Evolutionary conservation across 2,888 invertebrate species (phyloP), one percentile per base, ranked within the genome.

Genomic region (Megastigmus dorsalis): DNA sequence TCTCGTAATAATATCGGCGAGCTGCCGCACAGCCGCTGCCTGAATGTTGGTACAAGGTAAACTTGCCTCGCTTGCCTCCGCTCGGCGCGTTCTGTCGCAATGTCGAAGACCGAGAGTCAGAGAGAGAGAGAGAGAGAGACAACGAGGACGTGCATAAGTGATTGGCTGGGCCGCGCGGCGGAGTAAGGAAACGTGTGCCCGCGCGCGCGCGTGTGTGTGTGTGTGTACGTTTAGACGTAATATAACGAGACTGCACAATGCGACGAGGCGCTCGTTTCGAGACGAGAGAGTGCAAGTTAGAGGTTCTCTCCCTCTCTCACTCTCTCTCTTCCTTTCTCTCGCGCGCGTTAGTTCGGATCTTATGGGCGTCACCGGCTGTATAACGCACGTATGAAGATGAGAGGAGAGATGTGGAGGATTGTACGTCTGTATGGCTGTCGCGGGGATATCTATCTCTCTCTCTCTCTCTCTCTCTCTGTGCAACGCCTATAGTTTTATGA

Each of bases 71-170:
- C n/a, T n/a, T n/a, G n/a, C n/a, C n/a, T n/a, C n/a, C n/a, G n/a
- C 48, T n/a, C 18, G 26, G 28, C 36, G 63, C 36, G 55, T n/a
- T n/a, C n/a, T 67, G 67, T 67, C 67, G 67, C 67, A 67, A 67
- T 26, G 5, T 4, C 10, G 2, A 48, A 2, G 3, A 48, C 30
- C 43, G 48, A 62, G 23, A 36, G 55, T 38, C 55, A 10, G 36
- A 18, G 33, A 57, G 41, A n/a, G n/a, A n/a, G n/a, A n/a, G n/a
- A n/a, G n/a, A n/a, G n/a, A n/a, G n/a, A n/a, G n/a, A n/a, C n/a
- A n/a, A n/a, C n/a, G n/a, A n/a, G n/a, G n/a, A n/a, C n/a, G n/a
- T n/a, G n/a, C n/a, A n/a, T n/a, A n/a, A n/a, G n/a, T n/a, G n/a
- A n/a, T n/a, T n/a, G n/a, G n/a, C n/a, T n/a, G n/a, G n/a, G n/a